These are phyloP conservation scores for Zelleria hepariella DNA, from an alignment of 2,888 invertebrate genomes.

Conservation along the genomic window DNA sequence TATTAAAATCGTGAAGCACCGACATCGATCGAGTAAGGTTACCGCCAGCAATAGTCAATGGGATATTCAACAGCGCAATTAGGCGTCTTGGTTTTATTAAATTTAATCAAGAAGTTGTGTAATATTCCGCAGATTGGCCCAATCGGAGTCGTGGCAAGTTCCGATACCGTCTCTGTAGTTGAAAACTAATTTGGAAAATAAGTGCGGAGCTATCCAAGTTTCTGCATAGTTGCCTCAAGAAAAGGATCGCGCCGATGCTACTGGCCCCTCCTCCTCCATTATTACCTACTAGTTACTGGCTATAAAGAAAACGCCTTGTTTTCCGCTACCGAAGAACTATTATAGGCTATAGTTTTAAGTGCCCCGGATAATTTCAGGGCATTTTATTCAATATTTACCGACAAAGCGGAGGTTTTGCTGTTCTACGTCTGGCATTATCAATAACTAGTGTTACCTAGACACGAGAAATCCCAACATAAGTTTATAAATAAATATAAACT, in stretches of 20 bases:
- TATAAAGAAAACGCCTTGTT: not conserved
- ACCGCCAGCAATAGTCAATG: constrained; percentile 63
- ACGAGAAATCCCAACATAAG: not conserved
- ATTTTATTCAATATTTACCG: not conserved
- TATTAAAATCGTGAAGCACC: not conserved
- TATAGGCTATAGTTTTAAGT: not conserved
- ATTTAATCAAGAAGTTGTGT: constrained; percentile 72
- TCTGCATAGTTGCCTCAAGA: constrained; percentile 31
- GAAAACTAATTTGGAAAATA: constrained; percentile 63
- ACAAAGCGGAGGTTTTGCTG: not conserved
- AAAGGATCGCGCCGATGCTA: not conserved
- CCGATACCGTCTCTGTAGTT: constrained; percentile 65
- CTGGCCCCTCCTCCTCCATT: not conserved
- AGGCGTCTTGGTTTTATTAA: constrained; percentile 71
- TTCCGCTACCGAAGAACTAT: not conserved
- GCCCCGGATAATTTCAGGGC: not conserved
- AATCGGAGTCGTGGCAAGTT: constrained; percentile 67
- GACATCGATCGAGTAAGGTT: constrained; percentile 27
- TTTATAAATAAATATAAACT: not conserved
- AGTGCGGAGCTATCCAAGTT: constrained; percentile 49
- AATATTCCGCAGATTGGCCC: constrained; percentile 70
- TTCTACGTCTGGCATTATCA: not conserved
- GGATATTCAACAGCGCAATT: constrained; percentile 63
- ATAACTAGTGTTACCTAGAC: not conserved
- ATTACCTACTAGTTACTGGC: not conserved